Base-by-base conservation (phyloP, 2,113 vertebrate species). In the Oreochromis aureus region DNA sequence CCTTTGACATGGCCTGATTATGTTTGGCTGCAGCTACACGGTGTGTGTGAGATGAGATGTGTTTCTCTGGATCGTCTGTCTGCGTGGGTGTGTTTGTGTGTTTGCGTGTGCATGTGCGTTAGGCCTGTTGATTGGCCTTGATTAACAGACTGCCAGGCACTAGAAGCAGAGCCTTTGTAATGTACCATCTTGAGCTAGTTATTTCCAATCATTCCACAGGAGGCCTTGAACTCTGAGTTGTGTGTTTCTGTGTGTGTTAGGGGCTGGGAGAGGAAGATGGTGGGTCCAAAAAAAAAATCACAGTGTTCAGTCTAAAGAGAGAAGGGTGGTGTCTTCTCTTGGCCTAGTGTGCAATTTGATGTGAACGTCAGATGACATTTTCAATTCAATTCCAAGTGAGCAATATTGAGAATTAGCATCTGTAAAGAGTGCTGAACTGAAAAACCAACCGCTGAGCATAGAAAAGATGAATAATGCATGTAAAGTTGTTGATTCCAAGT, bases 181-280 rank as follows among this genome's bases (percentile, higher is more conserved):
- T 86, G 61, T 80, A 55, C 93, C 95, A 96, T 96, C 94, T 96
- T 96, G 96, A 96, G 92, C 91, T 95, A 81, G 95, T 96, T 96
- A 96, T 93, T 89, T 86, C 91, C 91, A 96, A 88, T 95, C 92
- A 94, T 81, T 89, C 86, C 85, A 41, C 24, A 71, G 91, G 85
- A 93, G 92, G 91, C 84, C 86, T 93, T 90, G 83, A 91, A 91
- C 88, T 88, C 39, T 2, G 54, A 12, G 4, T 59, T 89, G 15
- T 81, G 24, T 71, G 69, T 93, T 59, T 93, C 54, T 56, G 85
- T 86, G 56, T 2, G 63, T 48, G 56, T 58, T 61, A 39, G 15
- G 16, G 41, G 24, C 22, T n/a, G 10, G 9, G 61, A 6, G 54
- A 30, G 46, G 66, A 22, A 54, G 22, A 54, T 39, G 56, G 71